Evolutionary conservation across 2,888 invertebrate genomes (phyloP), one percentile per base, ranked within the genome.

Genomic region (Notocelia uddmanniana): DNA sequence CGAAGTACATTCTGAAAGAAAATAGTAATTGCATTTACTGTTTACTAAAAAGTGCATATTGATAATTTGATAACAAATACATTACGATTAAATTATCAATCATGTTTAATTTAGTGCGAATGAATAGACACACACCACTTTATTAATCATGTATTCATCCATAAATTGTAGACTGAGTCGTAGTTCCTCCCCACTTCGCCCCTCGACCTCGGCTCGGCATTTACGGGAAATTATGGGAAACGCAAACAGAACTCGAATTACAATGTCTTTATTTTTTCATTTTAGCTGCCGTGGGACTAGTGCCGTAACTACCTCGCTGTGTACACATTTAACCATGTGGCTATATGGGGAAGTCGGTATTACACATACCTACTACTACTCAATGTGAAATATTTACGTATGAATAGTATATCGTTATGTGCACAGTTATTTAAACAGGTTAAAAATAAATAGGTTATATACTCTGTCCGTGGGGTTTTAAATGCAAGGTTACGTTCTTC

Each of bases 181-280:
- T 76, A 77, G 79, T 78, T 76, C 72, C 75, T 74, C 73, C 70
- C 67, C 71, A 76, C 67, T 74, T 76, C 77, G 73, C 77, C 73
- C 73, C 76, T 76, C 76, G 79, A 85, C 84, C 89, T 79, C 82
- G 75, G 74, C 77, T 79, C 80, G 77, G 81, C 85, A 77, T 87
- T 88, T 85, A 86, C 85, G 86, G 78, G 86, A 92, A 91, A 90
- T 89, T 89, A 91, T 92, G 92, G 92, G 92, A 92, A 92, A 87
- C 79, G 88, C 84, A 91, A 92, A 92, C 91, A 91, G 79, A 83
- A 85, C 89, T 91, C 89, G 80, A 87, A 89, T 91, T 90, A 88
- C 91, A 78, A 78, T 85, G 85, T 85, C 85, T 88, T 79, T 79
- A 80, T 83, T 83, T 79, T 82, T 71, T 83, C 82, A 85, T 85